Evolutionary conservation across 1,140 invertebrate species (phyloP), one percentile per base, ranked within the genome.

Genomic region (Belonocnema kinseyi): DNA sequence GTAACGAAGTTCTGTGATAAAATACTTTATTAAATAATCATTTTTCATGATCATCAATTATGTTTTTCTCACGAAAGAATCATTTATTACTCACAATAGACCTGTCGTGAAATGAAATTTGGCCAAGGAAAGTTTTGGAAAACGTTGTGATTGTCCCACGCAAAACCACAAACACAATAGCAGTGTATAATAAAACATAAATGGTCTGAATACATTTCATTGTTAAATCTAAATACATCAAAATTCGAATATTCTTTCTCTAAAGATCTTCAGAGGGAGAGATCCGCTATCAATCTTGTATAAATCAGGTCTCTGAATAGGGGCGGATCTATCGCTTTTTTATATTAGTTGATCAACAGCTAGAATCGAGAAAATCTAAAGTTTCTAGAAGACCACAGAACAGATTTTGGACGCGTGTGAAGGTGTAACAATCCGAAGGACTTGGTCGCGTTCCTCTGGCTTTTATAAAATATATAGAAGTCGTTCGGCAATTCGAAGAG

Each of bases 391-490:
- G 16, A 66, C 61, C 61, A 16, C 72, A 53, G 72, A 74, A 74
- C 52, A 74, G 56, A 74, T 40, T 56, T 40, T 46, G 73, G 40
- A 74, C 73, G 46, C 73, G 72, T 53, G 58, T 66, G 51, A 54
- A 53, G 21, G 0, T 26, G 52, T 21, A 16, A 21, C 52, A 19
- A 58, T 46, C 54, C 33, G 46, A 58, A n/a, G 16, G 19, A 26
- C n/a, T 46, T 17, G 21, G 70, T 72, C 70, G 70, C 40, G 40
- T 46, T 46, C 40, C 40, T 46, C 40, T 46, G 40, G 10, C 26
- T 40, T 40, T n/a, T 56, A 56, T 56, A 17, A 56, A 17, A 56
- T 56, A 56, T 56, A 56, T 56, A 21, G 33, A 19, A 50, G 46
- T n/a, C 54, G 54, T 56, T 13, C 16, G 40, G 40, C 40, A 46